Base-by-base conservation (phyloP, 2,797 vertebrate species). In the Lerista edwardsae region DNA sequence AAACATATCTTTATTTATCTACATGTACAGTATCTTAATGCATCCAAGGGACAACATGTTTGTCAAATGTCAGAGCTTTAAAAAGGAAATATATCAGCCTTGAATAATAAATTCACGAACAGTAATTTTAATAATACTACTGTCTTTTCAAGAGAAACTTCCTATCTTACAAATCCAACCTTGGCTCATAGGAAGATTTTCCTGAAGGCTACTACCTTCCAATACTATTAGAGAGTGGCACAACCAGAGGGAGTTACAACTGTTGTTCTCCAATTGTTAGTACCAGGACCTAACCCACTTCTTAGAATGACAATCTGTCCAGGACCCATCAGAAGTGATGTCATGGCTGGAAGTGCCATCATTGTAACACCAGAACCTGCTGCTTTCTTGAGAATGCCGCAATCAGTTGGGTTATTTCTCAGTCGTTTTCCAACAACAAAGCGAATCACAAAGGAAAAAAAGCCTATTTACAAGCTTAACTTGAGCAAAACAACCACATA, bases 31-130 rank as follows among this genome's bases (percentile, higher is more conserved):
- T 0, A 47, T 88, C 89, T 91, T 84, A 61, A 82, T 84, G 79
- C 62, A 83, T 17, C 25, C 84, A 4, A 1, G 6, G 41, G 68
- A 91, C 10, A 29, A 68, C 36, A 84, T 29, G 0, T 61, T 88
- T 87, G 31, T 79, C 79, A 87, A 87, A 75, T 72, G 80, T 34
- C 61, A 73, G 1, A 9, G 25, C n/a, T 83, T 84, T 88, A 68
- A 34, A 80, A 1, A 34, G 34, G 79, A 47, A 47, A 47, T 47
- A 47, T 47, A 47, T 67, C 71, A 74, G 82, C 4, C 31, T 25
- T 10, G 1, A 41, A 21, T 6, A 80, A 39, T 8, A 41, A 12
- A 44, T 57, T 69, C 57, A 65, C 12, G 85, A 75, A 57, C 69
- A 31, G 1, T 25, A 0, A 31, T 69, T 0, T 75, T 86, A 75